These are phyloP conservation scores for Channa argus DNA, from an alignment of 2,113 vertebrate species.

Conservation along the genomic window DNA sequence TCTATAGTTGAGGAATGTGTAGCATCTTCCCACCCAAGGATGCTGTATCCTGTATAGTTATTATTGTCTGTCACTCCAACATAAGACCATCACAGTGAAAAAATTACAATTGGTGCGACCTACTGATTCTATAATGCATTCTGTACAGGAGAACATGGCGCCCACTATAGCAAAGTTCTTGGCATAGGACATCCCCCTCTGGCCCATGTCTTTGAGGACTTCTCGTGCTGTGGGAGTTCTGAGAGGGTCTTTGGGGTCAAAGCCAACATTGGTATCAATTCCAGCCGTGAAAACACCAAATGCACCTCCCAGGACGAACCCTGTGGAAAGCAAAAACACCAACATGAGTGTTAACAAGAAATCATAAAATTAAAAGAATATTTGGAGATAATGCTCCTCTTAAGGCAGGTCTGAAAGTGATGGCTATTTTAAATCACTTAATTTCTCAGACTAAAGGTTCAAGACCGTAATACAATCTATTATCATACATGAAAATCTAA, in stretches of 20 bases:
- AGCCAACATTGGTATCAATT: conserved; percentile 95
- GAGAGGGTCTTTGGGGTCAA: conserved; percentile 96
- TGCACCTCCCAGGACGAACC: conserved; percentile 95
- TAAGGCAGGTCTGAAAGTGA: no score
- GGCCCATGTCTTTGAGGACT: conserved; percentile 98
- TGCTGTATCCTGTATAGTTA: background rate
- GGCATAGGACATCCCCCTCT: conserved; percentile 96
- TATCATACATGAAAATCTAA: no score
- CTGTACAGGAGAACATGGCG: conserved; percentile 97
- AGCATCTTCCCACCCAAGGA: no score
- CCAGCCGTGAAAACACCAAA: conserved; percentile 98
- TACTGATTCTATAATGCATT: conserved; percentile 97
- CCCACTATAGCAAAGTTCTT: conserved; percentile 99
- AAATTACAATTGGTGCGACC: conserved; percentile 54
- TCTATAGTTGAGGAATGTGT: no score
- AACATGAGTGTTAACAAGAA: background rate
- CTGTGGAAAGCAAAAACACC: conserved; percentile 69
- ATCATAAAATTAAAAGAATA: no score
- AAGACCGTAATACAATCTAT: no score
- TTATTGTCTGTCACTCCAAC: background rate
- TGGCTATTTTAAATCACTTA: no score
- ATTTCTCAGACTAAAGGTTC: no score
- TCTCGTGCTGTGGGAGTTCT: conserved; percentile 92
- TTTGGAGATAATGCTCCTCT: no score
- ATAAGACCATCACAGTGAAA: no score